Percentiles rank a stretch among this genome's conserved stretches.
These are phyloP conservation scores for Halcyon senegalensis DNA, from an alignment of 2,113 vertebrate species.

Conservation along the genomic window DNA sequence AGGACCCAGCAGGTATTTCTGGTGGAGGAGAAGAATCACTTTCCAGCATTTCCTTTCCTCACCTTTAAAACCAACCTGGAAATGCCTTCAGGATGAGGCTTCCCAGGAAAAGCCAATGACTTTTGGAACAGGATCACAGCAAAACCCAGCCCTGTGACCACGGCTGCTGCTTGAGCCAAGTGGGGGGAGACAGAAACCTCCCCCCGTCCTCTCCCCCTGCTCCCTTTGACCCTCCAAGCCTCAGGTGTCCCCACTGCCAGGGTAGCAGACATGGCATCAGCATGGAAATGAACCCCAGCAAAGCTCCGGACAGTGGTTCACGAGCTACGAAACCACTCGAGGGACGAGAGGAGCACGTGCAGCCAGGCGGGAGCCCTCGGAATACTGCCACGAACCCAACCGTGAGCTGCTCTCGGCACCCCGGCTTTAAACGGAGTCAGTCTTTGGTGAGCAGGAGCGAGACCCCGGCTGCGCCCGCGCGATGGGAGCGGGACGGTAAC, in stretches of 20 bases:
- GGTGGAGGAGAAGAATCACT: not conserved
- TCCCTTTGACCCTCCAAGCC: not conserved
- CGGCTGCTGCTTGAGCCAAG: not conserved
- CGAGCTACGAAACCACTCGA: rapidly evolving
- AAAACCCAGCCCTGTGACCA: not conserved
- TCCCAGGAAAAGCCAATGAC: not conserved
- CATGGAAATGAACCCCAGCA: not conserved
- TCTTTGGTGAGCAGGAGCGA: not conserved
- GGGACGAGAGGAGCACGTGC: not conserved
- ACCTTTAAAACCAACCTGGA: not conserved
- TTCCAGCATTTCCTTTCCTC: not conserved
- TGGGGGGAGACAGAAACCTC: not conserved
- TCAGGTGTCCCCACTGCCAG: not conserved
- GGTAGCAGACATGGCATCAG: not conserved
- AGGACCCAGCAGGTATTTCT: not conserved
- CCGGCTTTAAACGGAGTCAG: not conserved
- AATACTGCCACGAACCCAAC: not conserved
- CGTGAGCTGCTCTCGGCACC: rapidly evolving
- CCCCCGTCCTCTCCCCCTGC: rapidly evolving
- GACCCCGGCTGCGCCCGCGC: not conserved
- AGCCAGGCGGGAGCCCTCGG: not conserved
- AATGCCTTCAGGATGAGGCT: not conserved
- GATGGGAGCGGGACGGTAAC: not conserved
- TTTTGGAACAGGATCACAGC: not conserved
- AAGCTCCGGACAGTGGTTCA: not conserved